Percentiles rank a stretch among this genome's conserved stretches.
Evolutionary conservation across 2,888 invertebrate species (phyloP).

Genomic region (Thelaira solivaga): DNA sequence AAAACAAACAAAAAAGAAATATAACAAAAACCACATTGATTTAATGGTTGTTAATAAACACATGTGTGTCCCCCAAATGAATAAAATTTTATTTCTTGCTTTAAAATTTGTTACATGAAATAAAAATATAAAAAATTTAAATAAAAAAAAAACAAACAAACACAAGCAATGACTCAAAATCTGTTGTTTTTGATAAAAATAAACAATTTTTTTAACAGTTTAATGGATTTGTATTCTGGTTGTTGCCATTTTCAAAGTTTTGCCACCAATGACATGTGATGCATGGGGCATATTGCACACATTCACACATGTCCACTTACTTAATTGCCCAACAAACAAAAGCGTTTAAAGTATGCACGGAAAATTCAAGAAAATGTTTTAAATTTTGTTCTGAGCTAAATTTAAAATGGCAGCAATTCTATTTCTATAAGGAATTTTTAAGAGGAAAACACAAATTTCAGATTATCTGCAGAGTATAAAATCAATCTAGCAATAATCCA

Average conservation of each 20-base stretch:
- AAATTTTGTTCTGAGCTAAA: no score
- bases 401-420: no score
- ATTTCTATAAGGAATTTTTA: no score
- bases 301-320: conserved; percentile 6
- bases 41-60: conserved; percentile 58
- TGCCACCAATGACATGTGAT: conserved; percentile 54
- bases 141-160: no score
- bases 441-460: no score
- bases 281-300: conserved; percentile 45
- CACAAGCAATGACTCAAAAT: conserved; percentile 52
- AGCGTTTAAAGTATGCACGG: not conserved
- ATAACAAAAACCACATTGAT: conserved; percentile 42
- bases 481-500: no score
- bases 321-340: not conserved
- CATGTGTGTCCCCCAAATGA: conserved; percentile 57
- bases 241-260: conserved; percentile 41
- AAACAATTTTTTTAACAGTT: conserved; percentile 19
- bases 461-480: no score
- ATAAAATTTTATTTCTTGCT: conserved; percentile 39
- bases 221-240: conserved; percentile 54
- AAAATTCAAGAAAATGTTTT: no score
- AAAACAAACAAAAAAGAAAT: conserved; percentile 21
- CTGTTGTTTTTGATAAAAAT: conserved; percentile 8
- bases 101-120: conserved; percentile 21
- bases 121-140: not conserved